Evolutionary conservation across 2,113 vertebrate genomes (phyloP).

Genomic region (Aythya baeri): DNA sequence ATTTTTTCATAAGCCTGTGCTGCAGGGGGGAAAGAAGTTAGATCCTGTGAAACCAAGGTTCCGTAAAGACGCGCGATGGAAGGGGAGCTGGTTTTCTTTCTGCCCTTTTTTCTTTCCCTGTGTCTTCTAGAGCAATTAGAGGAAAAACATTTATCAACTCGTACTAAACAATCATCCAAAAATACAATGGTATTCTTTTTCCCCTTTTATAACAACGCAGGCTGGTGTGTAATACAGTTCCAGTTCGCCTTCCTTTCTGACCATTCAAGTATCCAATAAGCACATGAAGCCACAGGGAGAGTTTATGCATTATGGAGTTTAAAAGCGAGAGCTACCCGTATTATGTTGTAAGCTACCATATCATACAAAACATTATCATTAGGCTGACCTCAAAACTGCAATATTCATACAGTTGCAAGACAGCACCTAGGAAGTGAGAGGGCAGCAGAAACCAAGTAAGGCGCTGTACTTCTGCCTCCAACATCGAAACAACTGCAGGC

Average conservation of each 20-base stretch:
- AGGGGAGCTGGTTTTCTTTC: not conserved
- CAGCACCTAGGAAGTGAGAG: not conserved
- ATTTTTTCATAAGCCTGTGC: not conserved
- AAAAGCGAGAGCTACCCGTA: not conserved
- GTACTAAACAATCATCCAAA: not conserved
- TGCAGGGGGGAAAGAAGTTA: not conserved
- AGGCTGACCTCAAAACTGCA: not conserved
- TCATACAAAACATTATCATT: not conserved
- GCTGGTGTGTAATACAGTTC: not conserved
- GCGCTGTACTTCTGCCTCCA: not conserved
- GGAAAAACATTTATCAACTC: not conserved
- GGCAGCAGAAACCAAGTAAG: not conserved
- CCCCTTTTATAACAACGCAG: not conserved
- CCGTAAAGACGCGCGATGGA: not conserved
- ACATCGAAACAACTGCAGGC: not conserved
- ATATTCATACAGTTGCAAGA: not conserved
- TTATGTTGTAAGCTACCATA: not conserved
- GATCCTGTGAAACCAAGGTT: not conserved
- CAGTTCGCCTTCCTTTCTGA: not conserved
- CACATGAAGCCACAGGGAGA: not conserved
- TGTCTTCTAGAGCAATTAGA: not conserved
- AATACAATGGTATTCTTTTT: not conserved
- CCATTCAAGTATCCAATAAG: not conserved
- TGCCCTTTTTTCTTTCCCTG: not conserved
- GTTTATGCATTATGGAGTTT: not conserved